Evolutionary conservation across 1,140 invertebrate genomes (phyloP).

Genomic region (Camponotus floridanus): DNA sequence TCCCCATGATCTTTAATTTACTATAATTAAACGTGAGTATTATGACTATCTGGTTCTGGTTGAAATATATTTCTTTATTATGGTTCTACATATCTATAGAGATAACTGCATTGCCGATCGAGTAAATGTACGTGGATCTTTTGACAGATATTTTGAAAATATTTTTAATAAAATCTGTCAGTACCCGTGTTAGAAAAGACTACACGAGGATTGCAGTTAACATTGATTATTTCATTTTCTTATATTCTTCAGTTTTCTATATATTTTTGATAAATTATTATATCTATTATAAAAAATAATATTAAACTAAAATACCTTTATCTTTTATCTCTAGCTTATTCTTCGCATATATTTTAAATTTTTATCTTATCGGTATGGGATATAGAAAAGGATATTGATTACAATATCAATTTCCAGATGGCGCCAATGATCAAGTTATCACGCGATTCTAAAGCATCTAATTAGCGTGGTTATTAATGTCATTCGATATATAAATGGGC

Average conservation of each 20-base stretch:
- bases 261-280: background rate
- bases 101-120: constrained; percentile 60
- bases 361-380: constrained; percentile 10
- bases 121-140: background rate
- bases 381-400: constrained; percentile 4
- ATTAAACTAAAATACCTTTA: background rate
- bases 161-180: background rate
- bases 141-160: background rate
- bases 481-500: background rate
- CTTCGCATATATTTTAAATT: background rate
- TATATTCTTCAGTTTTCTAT: background rate
- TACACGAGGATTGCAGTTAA: background rate
- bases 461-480: constrained; percentile 29
- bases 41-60: background rate
- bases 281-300: background rate
- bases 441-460: background rate
- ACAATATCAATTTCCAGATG: constrained; percentile 41
- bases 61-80: background rate
- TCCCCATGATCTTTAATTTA: constrained; percentile 77
- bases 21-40: constrained; percentile 77
- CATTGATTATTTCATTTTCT: background rate
- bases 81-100: background rate
- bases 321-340: background rate
- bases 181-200: background rate
- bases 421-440: constrained; percentile 45